Evolutionary conservation across 2,888 invertebrate species (phyloP).

Genomic region (Chloromyia formosa): DNA sequence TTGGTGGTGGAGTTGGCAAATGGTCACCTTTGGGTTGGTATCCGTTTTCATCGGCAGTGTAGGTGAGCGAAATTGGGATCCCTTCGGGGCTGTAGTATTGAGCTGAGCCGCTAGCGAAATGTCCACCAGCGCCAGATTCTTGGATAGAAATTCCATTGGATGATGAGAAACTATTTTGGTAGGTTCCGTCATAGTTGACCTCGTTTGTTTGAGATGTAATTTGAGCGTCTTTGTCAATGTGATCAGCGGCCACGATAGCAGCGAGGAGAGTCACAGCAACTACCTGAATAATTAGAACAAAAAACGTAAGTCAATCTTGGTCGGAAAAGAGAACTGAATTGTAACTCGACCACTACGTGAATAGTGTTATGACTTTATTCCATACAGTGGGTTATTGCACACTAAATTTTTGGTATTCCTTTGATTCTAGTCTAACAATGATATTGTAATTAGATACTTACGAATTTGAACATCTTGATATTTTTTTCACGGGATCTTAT

Average conservation of each 20-base stretch:
- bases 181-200: conserved; percentile 57
- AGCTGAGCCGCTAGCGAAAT: conserved; percentile 54
- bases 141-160: conserved; percentile 65
- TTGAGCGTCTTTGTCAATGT: conserved; percentile 49
- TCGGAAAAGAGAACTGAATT: not conserved
- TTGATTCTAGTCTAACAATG: too few species aligned
- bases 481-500: conserved; percentile 35
- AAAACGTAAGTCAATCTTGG: not conserved
- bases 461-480: conserved; percentile 46
- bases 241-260: conserved; percentile 37
- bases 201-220: conserved; percentile 46
- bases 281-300: conserved; percentile 42
- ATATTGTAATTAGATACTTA: conserved; percentile 25
- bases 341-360: not conserved
- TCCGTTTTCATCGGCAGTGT: conserved; percentile 49
- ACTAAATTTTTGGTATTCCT: too few species aligned
- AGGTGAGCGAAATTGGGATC: conserved; percentile 43
- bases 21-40: conserved; percentile 48
- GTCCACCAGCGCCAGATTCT: conserved; percentile 36
- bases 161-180: conserved; percentile 63
- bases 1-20: conserved; percentile 48
- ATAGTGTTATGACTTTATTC: not conserved
- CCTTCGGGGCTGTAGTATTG: conserved; percentile 48
- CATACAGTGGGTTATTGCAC: too few species aligned
- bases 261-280: conserved; percentile 26